phyloP scores from a whole-genome alignment of 2,888 invertebrate species.

The Drosophila melanosoma region DNA sequence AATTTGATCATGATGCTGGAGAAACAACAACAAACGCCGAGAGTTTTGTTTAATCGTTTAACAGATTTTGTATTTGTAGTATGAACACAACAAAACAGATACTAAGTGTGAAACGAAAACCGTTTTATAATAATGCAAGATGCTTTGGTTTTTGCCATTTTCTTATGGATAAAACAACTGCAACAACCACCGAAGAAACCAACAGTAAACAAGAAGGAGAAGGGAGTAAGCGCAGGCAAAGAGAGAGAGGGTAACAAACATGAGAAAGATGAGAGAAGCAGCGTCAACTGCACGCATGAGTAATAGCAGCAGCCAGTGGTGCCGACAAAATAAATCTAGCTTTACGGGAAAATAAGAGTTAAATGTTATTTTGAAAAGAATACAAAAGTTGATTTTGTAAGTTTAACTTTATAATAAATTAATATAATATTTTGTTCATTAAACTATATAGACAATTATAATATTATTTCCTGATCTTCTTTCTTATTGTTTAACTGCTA shows the following conservation, averaged over 20 bases:
- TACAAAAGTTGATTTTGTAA: not conserved
- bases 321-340: not conserved
- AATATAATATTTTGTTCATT: not conserved
- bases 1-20: conserved; percentile 48
- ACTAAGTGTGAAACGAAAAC: conserved; percentile 30
- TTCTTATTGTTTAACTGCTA: not conserved
- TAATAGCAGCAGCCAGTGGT: conserved; percentile 46
- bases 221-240: not conserved
- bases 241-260: not conserved
- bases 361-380: not conserved
- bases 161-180: conserved; percentile 7
- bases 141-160: conserved; percentile 27
- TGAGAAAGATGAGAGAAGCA: not conserved
- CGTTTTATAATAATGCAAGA: conserved; percentile 35
- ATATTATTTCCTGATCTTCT: not conserved
- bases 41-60: conserved; percentile 29
- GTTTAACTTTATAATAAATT: not conserved
- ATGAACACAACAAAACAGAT: conserved; percentile 27
- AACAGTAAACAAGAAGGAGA: conserved; percentile 8
- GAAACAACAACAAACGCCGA: conserved; percentile 7
- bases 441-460: not conserved
- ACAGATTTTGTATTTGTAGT: conserved; percentile 14
- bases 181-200: conserved; percentile 30
- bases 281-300: conserved; percentile 58
- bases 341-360: not conserved